Percentiles rank a stretch among this genome's conserved stretches.
These are phyloP conservation scores for Coregonus clupeaformis DNA, from an alignment of 2,113 vertebrate genomes.

Conservation along the genomic window DNA sequence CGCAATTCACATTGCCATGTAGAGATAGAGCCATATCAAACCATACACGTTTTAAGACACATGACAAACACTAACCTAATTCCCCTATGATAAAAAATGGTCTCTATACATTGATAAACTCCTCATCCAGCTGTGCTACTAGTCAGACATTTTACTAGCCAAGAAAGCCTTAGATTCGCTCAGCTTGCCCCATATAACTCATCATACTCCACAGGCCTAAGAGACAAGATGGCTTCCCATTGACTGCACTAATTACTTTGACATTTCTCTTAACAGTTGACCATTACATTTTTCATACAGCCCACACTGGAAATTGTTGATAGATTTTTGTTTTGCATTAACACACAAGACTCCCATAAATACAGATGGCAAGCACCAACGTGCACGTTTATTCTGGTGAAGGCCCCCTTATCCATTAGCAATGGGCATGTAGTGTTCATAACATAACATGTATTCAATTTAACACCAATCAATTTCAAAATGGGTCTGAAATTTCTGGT, in stretches of 20 bases:
- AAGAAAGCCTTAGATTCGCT: background rate
- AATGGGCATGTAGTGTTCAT: conserved; percentile 80
- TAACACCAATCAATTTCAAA: conserved; percentile 87
- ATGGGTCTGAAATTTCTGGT: conserved; percentile 85
- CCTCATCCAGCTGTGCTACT: no score
- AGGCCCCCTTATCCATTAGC: conserved; percentile 84
- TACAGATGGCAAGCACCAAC: no score
- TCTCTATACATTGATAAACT: no score
- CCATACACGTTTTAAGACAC: background rate
- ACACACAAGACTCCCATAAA: background rate
- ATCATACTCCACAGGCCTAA: background rate
- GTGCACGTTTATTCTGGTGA: conserved; percentile 82
- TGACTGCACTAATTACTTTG: conserved; percentile 58
- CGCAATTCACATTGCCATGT: background rate
- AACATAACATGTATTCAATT: conserved; percentile 90
- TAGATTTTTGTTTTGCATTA: background rate
- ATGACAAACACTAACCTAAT: background rate
- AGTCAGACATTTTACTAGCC: background rate
- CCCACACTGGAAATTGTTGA: background rate
- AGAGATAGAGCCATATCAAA: background rate
- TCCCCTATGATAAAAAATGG: no score
- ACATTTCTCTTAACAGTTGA: conserved; percentile 73
- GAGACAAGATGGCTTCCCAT: background rate
- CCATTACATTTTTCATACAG: background rate
- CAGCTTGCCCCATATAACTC: no score